Evolutionary conservation across 2,797 vertebrate species (phyloP), one percentile per base, ranked within the genome.

Genomic region (Eulemur coronatus): DNA sequence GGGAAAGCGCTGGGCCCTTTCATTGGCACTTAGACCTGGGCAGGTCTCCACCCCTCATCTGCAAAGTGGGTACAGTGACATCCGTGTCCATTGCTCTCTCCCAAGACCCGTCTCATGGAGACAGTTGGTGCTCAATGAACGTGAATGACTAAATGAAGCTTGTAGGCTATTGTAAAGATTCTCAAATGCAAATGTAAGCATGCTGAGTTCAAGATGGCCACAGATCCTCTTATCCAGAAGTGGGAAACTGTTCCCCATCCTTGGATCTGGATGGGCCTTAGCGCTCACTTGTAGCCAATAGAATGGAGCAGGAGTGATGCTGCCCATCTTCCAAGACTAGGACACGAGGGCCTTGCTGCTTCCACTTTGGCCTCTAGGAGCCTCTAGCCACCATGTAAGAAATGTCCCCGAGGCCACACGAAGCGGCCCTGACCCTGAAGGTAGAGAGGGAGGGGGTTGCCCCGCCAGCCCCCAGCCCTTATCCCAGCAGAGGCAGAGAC

Each of bases 261-360:
- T 28, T 8, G 59, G 28, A 10, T n/a, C 87, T 33, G 33, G 38
- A 10, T 18, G 6, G 69, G 12, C 41, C 89, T 75, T 12, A 2
- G 24, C 5, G 14, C n/a, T 52, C 1, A 0, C 9, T 41, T 0
- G 7, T 38, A 26, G 20, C 43, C 38, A 24, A 20, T 26, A 26
- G 4, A 4, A 28, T 1, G 41, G 15, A 35, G 52, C 55, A 8
- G 43, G 13, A 5, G 11, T 10, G 46, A 28, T 0, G 1, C 61
- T 18, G 30, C 22, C 15, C 0, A 33, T 5, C 38, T 26, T 24
- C 73, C 35, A 2, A 9, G n/a, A 12, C 4, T 20, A 0, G 20
- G 30, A 13, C 33, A 7, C 33, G 48, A 35, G 55, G 7, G 35
- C 1, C 28, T 43, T 6, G 48, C 35, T 22, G n/a, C 22, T 55